phyloP scores from a whole-genome alignment of 1,140 invertebrate genomes.

The Drosophila repletoides region DNA sequence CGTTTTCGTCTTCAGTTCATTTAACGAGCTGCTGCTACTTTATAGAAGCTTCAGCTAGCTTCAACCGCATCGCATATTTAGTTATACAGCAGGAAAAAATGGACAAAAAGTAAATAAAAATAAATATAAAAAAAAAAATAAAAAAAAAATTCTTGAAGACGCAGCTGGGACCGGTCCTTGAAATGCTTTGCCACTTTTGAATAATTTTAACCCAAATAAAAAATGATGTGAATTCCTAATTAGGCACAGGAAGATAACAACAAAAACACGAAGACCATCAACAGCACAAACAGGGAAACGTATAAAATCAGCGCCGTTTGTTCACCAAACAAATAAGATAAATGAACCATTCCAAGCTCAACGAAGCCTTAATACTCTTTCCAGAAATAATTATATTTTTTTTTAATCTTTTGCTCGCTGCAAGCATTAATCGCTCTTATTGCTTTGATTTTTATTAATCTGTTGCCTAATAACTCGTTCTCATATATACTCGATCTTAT shows the following conservation, averaged over 20 bases:
- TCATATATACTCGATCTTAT: not conserved
- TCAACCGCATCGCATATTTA: slow-evolving; percentile 47
- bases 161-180: slow-evolving; percentile 37
- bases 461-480: not conserved
- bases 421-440: not conserved
- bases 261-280: slow-evolving; percentile 14
- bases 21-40: slow-evolving; percentile 26
- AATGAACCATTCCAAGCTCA: not conserved
- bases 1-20: slow-evolving; percentile 23
- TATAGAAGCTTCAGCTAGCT: not conserved
- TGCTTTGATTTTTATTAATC: no score
- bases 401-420: not conserved
- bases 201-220: slow-evolving; percentile 82
- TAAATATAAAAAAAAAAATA: slow-evolving; percentile 2
- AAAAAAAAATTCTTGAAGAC: slow-evolving; percentile 51
- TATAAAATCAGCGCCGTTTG: slow-evolving; percentile 66
- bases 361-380: slow-evolving; percentile 9
- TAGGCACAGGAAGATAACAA: slow-evolving; percentile 61
- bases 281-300: slow-evolving; percentile 34
- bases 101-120: slow-evolving; percentile 4
- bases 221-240: slow-evolving; percentile 82
- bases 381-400: not conserved
- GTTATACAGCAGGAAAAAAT: slow-evolving; percentile 12
- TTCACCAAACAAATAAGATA: slow-evolving; percentile 27
- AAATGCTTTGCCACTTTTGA: slow-evolving; percentile 71